Conservation (phyloP, 1,140 invertebrate genomes). For the Aricia agestis region DNA sequence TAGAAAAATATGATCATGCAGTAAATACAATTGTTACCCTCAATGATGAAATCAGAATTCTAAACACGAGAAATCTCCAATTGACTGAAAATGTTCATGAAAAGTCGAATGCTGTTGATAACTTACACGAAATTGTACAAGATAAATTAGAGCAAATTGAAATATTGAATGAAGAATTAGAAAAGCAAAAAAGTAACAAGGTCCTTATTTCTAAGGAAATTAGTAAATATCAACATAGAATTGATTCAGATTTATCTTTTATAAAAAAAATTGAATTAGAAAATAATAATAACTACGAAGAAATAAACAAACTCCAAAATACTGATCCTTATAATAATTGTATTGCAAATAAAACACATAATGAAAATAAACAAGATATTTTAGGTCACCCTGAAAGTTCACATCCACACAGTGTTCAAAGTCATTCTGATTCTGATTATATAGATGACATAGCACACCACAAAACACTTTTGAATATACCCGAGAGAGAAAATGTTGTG, state of each 20-base stretch:
- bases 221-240: background rate
- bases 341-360: background rate
- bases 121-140: conserved; percentile 46
- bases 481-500: background rate
- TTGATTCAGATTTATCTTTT: background rate
- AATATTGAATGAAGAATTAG: conserved; percentile 42
- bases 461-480: background rate
- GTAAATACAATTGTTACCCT: conserved; percentile 46
- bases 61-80: conserved; percentile 40
- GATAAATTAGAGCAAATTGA: conserved; percentile 56
- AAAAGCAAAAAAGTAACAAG: conserved; percentile 17
- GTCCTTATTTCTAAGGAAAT: background rate
- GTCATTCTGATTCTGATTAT: background rate
- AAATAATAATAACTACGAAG: background rate
- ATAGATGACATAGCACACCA: background rate
- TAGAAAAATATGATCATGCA: conserved; percentile 49
- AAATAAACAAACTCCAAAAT: background rate
- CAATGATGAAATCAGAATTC: conserved; percentile 40
- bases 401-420: background rate
- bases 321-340: background rate
- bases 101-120: conserved; percentile 41
- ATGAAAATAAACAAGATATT: background rate
- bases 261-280: background rate
- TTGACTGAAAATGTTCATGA: conserved; percentile 40
- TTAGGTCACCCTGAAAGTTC: too few relatives aligned